phyloP scores from a whole-genome alignment of 2,113 vertebrate genomes.

The Otocyon megalotis region DNA sequence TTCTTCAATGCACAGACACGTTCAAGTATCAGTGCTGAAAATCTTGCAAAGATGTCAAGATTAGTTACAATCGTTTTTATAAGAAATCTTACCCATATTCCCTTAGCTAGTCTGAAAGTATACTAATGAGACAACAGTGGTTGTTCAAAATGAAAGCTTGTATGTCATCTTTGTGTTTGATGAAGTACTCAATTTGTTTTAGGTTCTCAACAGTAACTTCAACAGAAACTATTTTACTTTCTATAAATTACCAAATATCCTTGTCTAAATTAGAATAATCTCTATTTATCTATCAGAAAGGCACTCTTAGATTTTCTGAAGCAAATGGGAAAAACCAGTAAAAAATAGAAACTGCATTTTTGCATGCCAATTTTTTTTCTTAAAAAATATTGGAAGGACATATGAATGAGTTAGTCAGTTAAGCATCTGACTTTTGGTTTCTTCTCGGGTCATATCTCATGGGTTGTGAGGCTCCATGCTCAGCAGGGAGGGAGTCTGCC shows the following conservation, averaged over 20 bases:
- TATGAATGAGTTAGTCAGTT: no score
- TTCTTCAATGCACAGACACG: background rate
- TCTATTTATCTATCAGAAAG: background rate
- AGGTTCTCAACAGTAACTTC: slow-evolving; percentile 20
- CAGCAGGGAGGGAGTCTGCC: no score
- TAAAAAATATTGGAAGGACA: no score
- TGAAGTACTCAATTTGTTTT: slow-evolving; percentile 22
- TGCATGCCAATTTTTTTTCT: background rate
- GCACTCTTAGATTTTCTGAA: background rate
- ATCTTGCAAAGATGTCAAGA: background rate
- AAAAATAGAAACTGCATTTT: background rate
- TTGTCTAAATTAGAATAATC: slow-evolving; percentile 23
- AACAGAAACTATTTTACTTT: background rate
- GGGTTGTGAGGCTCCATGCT: no score
- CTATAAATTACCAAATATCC: background rate
- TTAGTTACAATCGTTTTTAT: background rate
- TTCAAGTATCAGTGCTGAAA: background rate
- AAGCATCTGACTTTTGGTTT: no score
- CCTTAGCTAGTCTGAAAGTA: background rate
- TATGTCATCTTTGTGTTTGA: background rate
- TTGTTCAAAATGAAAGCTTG: slow-evolving; percentile 47
- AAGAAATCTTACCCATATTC: background rate
- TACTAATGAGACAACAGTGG: background rate
- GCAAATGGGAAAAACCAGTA: background rate
- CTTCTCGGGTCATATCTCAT: no score